phyloP scores from a whole-genome alignment of 2,888 invertebrate species.

The Oscheius sp. region DNA sequence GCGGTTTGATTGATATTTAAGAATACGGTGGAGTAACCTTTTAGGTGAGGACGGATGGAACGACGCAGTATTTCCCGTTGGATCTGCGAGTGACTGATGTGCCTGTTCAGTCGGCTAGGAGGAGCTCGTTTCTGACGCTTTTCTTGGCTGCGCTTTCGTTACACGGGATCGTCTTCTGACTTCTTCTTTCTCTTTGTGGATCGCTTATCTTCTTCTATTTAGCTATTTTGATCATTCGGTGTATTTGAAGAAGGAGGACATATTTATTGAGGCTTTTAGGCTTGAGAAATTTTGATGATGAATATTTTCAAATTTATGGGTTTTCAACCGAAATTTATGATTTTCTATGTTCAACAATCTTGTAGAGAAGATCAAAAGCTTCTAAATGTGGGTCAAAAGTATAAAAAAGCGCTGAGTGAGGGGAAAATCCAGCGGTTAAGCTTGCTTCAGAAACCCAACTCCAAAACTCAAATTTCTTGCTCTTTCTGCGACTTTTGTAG shows the following conservation, averaged over 20 bases:
- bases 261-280: no score
- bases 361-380: no score
- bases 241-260: conserved; percentile 2
- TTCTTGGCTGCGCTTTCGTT: not conserved
- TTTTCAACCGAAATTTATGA: no score
- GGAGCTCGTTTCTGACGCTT: not conserved
- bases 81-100: not conserved
- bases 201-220: not conserved
- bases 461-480: no score
- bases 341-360: no score
- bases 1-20: not conserved
- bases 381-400: no score
- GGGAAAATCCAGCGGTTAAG: no score
- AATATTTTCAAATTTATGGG: no score
- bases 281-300: no score
- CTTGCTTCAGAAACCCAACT: no score
- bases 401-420: no score
- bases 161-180: not conserved
- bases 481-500: no score
- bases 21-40: not conserved
- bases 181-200: not conserved
- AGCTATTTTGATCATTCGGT: not conserved
- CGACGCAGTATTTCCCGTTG: not conserved
- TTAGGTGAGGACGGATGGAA: conserved; percentile 11
- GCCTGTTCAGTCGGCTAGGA: not conserved